Evolutionary conservation across 2,797 vertebrate genomes (phyloP), one percentile per base, ranked within the genome.

Genomic region (Periophthalmus magnuspinnatus): DNA sequence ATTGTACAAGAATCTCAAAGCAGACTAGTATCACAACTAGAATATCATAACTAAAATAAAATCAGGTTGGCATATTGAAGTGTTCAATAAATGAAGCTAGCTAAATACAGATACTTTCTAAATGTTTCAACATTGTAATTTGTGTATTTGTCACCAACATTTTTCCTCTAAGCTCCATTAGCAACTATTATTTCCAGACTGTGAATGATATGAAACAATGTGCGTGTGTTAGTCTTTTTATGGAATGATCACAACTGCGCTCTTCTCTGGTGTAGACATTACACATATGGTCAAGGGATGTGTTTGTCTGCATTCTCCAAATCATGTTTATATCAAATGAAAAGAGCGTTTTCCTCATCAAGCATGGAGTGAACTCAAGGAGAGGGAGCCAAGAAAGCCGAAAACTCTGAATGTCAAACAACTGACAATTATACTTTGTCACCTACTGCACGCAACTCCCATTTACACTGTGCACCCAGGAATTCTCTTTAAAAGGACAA

Each of bases 161-260:
- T 89, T 89, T 81, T 84, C 86, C 90, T 91, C 90, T 69, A 73
- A 91, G 89, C 80, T 80, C 78, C 76, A 91, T 91, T 91, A 88
- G 33, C 3, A 80, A 79, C 67, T 79, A 89, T 92, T 91, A 87
- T 86, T 92, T 91, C 93, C 93, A 94, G 90, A 93, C 87, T 92
- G 80, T 67, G 87, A 84, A 85, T 91, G 89, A 90, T 92, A 88
- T 87, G 81, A 88, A 91, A 86, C 83, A 62, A 87, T 89, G 75
- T 50, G 85, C 77, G 84, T 81, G 71, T 91, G 86, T 89, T 87
- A 86, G 80, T 88, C 77, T 88, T 84, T 76, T 81, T 87, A 81
- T 78, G 79, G 79, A 89, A 81, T 74, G 71, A 85, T 90, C 83
- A 85, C 80, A 89, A 78, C 76, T 77, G 82, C 81, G 80, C 72